phyloP scores from a whole-genome alignment of 1,140 invertebrate species.

The Bactericera cockerelli region DNA sequence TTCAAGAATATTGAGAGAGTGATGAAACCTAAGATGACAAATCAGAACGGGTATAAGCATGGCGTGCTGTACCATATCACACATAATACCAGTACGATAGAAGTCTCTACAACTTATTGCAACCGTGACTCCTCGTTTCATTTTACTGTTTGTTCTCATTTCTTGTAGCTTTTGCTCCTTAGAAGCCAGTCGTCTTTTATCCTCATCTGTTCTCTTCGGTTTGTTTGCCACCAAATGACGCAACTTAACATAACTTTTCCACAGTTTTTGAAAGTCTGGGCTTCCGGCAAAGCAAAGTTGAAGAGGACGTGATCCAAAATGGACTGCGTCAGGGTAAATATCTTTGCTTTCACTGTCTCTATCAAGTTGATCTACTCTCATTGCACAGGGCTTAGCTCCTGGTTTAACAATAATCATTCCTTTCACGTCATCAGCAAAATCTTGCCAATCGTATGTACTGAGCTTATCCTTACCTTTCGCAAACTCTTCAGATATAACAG shows the following conservation, averaged over 20 bases:
- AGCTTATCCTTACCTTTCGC: slow-evolving; percentile 52
- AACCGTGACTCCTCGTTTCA: slow-evolving; percentile 91
- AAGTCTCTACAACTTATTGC: slow-evolving; percentile 82
- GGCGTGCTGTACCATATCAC: slow-evolving; percentile 89
- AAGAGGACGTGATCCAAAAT: slow-evolving; percentile 87
- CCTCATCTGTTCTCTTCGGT: slow-evolving; percentile 80
- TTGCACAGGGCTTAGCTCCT: slow-evolving; percentile 79
- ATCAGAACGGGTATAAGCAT: slow-evolving; percentile 88
- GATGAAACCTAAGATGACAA: slow-evolving; percentile 86
- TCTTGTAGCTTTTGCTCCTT: slow-evolving; percentile 84
- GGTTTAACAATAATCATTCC: slow-evolving; percentile 78
- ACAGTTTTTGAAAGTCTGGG: slow-evolving; percentile 90
- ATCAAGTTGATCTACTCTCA: slow-evolving; percentile 90
- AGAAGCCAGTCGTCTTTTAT: slow-evolving; percentile 72
- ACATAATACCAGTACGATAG: slow-evolving; percentile 85
- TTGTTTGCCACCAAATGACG: slow-evolving; percentile 89
- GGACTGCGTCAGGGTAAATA: slow-evolving; percentile 70
- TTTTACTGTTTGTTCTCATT: slow-evolving; percentile 76
- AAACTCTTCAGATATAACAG: slow-evolving; percentile 53
- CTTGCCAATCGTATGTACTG: slow-evolving; percentile 75
- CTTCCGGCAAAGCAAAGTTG: slow-evolving; percentile 92
- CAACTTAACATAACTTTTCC: slow-evolving; percentile 92
- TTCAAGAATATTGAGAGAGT: slow-evolving; percentile 71
- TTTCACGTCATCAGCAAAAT: slow-evolving; percentile 77
- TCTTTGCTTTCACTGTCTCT: slow-evolving; percentile 38